Evolutionary conservation across 2,113 vertebrate genomes (phyloP).

Genomic region (Cariama cristata): DNA sequence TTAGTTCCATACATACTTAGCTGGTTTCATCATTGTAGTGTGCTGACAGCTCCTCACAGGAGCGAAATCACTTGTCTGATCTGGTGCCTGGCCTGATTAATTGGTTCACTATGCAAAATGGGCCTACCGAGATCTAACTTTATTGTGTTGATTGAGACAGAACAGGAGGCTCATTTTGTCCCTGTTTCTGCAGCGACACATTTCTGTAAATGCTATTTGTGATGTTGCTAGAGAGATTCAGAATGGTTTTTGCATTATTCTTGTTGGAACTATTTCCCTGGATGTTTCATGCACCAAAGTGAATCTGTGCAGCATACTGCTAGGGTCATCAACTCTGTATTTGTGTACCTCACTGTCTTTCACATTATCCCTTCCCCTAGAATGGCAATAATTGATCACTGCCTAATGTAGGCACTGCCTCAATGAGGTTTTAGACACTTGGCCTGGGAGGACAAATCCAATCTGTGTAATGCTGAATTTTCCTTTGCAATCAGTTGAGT

Average conservation of each 20-base stretch:
- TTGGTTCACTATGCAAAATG: conserved; percentile 41
- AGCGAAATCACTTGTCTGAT: conserved; percentile 11
- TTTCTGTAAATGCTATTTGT: background rate
- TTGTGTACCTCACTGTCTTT: background rate
- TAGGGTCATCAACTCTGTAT: background rate
- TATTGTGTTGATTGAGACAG: background rate
- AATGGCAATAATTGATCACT: background rate
- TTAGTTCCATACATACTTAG: conserved; percentile 16
- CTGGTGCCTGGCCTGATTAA: conserved; percentile 38
- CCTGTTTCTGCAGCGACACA: background rate
- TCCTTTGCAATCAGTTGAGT: background rate
- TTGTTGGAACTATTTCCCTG: conserved; percentile 10
- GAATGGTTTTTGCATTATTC: background rate
- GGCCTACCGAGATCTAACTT: background rate
- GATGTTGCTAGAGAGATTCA: background rate
- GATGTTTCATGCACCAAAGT: background rate
- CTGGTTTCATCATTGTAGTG: conserved; percentile 21
- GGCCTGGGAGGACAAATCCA: background rate
- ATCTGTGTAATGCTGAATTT: background rate
- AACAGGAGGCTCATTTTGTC: conserved; percentile 3
- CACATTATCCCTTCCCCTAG: background rate
- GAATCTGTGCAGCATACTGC: background rate
- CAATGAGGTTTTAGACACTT: background rate
- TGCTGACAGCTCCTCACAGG: conserved; percentile 42
- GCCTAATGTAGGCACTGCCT: background rate